A percentile compares a stretch with the other conserved stretches of the same genome.
These are phyloP conservation scores for Sorex fumeus DNA, from an alignment of 2,113 vertebrate species.

Conservation along the genomic window DNA sequence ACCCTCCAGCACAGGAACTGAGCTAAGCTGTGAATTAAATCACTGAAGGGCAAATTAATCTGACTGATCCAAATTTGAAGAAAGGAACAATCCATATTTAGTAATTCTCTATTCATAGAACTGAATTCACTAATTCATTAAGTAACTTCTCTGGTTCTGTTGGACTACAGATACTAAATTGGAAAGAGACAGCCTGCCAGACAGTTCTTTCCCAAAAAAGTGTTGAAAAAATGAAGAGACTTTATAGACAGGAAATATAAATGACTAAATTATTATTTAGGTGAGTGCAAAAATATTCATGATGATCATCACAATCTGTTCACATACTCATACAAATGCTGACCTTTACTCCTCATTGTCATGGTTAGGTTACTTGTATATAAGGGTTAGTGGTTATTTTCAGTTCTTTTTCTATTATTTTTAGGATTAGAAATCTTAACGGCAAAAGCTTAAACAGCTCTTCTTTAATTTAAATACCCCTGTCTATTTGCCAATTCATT, in stretches of 20 bases:
- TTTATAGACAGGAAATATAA: slow-evolving; percentile 63
- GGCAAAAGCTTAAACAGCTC: slow-evolving; percentile 20
- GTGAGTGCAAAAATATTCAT: slow-evolving; percentile 50
- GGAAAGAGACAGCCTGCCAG: slow-evolving; percentile 39
- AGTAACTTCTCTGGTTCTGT: slow-evolving; percentile 33
- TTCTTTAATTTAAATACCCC: slow-evolving; percentile 67
- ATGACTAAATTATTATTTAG: slow-evolving; percentile 62
- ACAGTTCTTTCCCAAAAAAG: slow-evolving; percentile 34
- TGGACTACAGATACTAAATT: slow-evolving; percentile 53
- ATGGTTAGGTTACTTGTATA: not conserved
- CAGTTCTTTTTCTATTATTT: slow-evolving; percentile 35
- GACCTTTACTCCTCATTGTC: slow-evolving; percentile 21
- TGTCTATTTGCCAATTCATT: slow-evolving; percentile 21
- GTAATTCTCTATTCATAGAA: slow-evolving; percentile 23
- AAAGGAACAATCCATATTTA: slow-evolving; percentile 25
- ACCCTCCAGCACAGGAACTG: not conserved
- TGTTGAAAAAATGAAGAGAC: slow-evolving; percentile 55
- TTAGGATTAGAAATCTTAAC: slow-evolving; percentile 25
- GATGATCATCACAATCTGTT: slow-evolving; percentile 12
- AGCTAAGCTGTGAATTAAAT: not conserved
- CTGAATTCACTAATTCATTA: slow-evolving; percentile 52
- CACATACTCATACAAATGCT: slow-evolving; percentile 19
- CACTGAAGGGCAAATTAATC: slow-evolving; percentile 30
- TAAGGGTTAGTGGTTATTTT: not conserved
- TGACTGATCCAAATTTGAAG: not conserved